These are phyloP conservation scores for Mirounga angustirostris DNA, from an alignment of 2,113 vertebrate species.

Conservation along the genomic window DNA sequence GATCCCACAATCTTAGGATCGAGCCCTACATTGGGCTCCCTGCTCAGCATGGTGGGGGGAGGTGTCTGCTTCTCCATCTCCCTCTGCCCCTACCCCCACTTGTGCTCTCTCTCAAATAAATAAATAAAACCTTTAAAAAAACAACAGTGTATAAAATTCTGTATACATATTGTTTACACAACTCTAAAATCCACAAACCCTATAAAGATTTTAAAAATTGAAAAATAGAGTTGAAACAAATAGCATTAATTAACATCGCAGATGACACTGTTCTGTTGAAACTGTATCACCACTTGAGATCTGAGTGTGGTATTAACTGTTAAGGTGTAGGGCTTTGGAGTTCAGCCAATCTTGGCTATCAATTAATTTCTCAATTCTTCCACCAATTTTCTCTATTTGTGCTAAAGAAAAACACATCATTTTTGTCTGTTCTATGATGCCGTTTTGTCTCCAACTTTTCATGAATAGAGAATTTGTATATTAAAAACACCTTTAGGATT, in stretches of 20 bases:
- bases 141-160: neutral
- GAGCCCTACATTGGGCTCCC: neutral
- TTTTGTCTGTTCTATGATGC: neutral
- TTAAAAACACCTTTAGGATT: neutral
- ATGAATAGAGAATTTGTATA: constrained; percentile 13
- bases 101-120: neutral
- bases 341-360: neutral
- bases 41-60: neutral
- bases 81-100: neutral
- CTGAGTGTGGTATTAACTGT: neutral
- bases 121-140: neutral
- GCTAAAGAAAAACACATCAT: neutral
- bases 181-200: neutral
- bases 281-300: neutral
- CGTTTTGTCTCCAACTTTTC: constrained; percentile 20
- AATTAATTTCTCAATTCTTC: neutral
- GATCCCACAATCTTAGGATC: neutral
- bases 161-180: neutral
- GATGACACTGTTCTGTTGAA: neutral
- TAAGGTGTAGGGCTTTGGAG: neutral
- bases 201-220: neutral
- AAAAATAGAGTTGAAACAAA: constrained; percentile 42
- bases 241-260: neutral
- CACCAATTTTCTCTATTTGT: neutral
- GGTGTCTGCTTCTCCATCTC: neutral